Base-by-base conservation (phyloP, 2,888 invertebrate genomes). In the Ligdia adustata region DNA sequence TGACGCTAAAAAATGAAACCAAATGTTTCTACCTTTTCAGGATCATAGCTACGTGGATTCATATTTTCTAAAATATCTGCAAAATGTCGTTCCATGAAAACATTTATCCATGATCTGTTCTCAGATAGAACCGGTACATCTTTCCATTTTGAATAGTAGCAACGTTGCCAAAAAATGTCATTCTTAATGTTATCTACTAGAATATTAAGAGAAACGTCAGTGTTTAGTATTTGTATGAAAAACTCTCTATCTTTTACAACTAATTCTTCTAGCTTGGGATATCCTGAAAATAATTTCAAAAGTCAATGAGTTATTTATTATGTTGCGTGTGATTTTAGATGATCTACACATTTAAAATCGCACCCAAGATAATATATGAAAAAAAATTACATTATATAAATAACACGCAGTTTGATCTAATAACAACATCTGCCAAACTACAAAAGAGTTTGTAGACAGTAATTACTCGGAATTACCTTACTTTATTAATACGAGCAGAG, bases 131-230 rank as follows among this genome's bases (percentile, higher is more conserved):
- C 46, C 1, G 85, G 77, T 22, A 64, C 68, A 63, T 83, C 79
- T 0, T 59, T 53, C 82, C 88, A 90, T 55, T 75, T 82, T 0
- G 82, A 72, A 24, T 67, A 65, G 51, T 88, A 90, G 43, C 81
- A 88, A 52, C 85, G 74, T 66, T 82, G 86, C 91, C 91, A 91
- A 68, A 90, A 90, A 52, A 86, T 74, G 53, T 91, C 87, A 62
- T 77, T 84, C 66, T 82, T 80, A 16, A 91, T 86, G 57, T 87
- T 86, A 44, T 88, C 86, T 0, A 87, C 87, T 52, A 91, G 67
- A 52, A 87, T 77, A 64, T 83, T 77, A 9, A 91, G 69, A 1
- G 89, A 80, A 0, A 84, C 75, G 48, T 85, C 66, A 1, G 82
- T 83, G 27, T 82, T 72, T 11, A 91, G 64, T 41, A 86, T 75